These are phyloP conservation scores for Hybos culiciformis DNA, from an alignment of 2,888 invertebrate species.

Conservation along the genomic window DNA sequence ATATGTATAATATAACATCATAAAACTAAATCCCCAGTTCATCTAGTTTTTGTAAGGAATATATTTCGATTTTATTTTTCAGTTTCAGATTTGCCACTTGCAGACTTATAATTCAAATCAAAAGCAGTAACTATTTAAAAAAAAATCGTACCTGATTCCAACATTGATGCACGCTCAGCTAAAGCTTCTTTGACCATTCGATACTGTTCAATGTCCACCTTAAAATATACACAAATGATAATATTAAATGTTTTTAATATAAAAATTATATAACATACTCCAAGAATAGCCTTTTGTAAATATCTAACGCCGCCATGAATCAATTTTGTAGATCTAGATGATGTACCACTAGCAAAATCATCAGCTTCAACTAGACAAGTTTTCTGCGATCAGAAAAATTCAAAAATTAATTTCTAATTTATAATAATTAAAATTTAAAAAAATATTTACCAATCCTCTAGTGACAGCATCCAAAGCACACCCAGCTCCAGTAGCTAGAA, in stretches of 20 bases:
- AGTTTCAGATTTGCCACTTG: too few relatives aligned
- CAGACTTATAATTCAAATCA: too few relatives aligned
- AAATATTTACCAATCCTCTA: constrained; percentile 82
- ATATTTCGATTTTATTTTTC: too few relatives aligned
- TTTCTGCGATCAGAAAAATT: too few relatives aligned
- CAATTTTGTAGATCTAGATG: constrained; percentile 91
- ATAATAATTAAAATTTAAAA: too few relatives aligned
- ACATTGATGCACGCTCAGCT: constrained; percentile 85
- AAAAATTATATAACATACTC: constrained; percentile 23
- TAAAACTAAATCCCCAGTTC: too few relatives aligned
- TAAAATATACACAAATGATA: constrained; percentile 19
- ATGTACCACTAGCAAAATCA: constrained; percentile 92
- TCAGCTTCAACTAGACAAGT: constrained; percentile 91
- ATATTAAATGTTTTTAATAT: constrained; percentile 8
- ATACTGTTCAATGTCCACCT: constrained; percentile 90
- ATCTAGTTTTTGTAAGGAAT: too few relatives aligned
- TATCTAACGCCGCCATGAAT: constrained; percentile 98
- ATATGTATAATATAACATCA: too few relatives aligned
- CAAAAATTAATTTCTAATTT: too few relatives aligned
- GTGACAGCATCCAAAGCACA: constrained; percentile 91
- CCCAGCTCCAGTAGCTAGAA: constrained; percentile 92
- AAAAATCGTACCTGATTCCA: too few relatives aligned
- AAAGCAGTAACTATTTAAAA: too few relatives aligned
- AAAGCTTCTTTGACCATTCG: constrained; percentile 98
- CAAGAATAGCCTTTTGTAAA: constrained; percentile 91